Conservation (phyloP, 1,140 invertebrate genomes). For the Paraescarpia echinospica region DNA sequence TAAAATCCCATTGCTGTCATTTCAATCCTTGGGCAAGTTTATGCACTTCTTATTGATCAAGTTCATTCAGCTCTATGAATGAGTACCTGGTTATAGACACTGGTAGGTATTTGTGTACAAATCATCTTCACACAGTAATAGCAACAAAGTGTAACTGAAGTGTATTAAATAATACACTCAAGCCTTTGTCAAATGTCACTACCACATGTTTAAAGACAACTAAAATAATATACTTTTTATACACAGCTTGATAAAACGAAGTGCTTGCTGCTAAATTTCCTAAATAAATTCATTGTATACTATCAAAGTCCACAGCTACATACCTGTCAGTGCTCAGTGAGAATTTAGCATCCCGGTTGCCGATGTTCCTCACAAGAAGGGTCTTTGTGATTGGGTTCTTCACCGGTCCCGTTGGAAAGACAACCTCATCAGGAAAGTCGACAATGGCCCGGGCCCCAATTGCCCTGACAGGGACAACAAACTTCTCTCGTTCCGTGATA, state of each 20-base stretch:
- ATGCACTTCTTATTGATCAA: too few species aligned
- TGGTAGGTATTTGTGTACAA: too few species aligned
- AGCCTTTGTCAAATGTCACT: too few species aligned
- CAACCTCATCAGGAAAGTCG: slow-evolving; percentile 58
- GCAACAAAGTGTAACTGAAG: too few species aligned
- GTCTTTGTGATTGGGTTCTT: slow-evolving; percentile 54
- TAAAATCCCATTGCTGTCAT: too few species aligned
- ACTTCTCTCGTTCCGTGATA: slow-evolving; percentile 58
- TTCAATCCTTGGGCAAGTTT: too few species aligned
- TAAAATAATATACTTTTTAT: neutral
- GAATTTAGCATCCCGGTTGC: slow-evolving; percentile 57
- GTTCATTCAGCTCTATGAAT: too few species aligned
- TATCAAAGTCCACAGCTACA: slow-evolving; percentile 40
- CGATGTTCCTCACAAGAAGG: slow-evolving; percentile 58
- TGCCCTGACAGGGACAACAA: slow-evolving; percentile 55
- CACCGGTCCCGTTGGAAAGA: slow-evolving; percentile 53
- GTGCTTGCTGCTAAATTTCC: neutral
- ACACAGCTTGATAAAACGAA: neutral
- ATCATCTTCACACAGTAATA: too few species aligned
- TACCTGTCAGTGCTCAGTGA: slow-evolving; percentile 50
- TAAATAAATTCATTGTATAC: slow-evolving; percentile 37
- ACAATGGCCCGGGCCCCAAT: slow-evolving; percentile 57
- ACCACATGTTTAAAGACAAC: neutral
- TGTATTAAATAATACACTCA: too few species aligned
- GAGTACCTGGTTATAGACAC: too few species aligned